These are phyloP conservation scores for Brachymystax lenok DNA, from an alignment of 2,797 vertebrate genomes.

Conservation along the genomic window DNA sequence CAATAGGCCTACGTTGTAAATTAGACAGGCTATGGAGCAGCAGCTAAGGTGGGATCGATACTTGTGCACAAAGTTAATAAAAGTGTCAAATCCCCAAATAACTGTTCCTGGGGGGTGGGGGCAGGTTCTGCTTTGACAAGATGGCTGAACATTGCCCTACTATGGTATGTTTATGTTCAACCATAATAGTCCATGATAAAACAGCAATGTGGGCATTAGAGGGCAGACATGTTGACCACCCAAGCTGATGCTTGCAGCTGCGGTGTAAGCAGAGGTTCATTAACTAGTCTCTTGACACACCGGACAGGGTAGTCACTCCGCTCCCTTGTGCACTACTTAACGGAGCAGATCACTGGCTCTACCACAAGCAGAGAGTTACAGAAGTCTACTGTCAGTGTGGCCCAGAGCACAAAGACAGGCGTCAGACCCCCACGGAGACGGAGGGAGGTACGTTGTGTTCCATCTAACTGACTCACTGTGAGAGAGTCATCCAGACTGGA, in stretches of 20 bases:
- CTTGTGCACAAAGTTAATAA: not conserved
- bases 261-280: slow-evolving; percentile 9
- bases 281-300: slow-evolving; percentile 2
- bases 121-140: not conserved
- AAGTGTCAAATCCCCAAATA: not conserved
- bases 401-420: slow-evolving; percentile 2
- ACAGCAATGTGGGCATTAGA: not conserved
- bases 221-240: not conserved
- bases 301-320: not conserved
- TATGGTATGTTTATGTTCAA: not conserved
- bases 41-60: not conserved
- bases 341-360: slow-evolving; percentile 11
- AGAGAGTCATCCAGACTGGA: not conserved
- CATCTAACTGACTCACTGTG: not conserved
- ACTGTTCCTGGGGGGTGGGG: not conserved
- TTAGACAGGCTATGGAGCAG: not conserved
- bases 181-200: not conserved
- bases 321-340: not conserved
- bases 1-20: not conserved
- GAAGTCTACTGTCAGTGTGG: slow-evolving; percentile 1
- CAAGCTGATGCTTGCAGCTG: not conserved
- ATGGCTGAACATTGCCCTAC: not conserved
- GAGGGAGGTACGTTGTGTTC: not conserved
- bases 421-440: slow-evolving; percentile 5
- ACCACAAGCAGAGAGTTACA: not conserved